These are phyloP conservation scores for Stenurella melanura DNA, from an alignment of 2,888 invertebrate genomes.

Conservation along the genomic window DNA sequence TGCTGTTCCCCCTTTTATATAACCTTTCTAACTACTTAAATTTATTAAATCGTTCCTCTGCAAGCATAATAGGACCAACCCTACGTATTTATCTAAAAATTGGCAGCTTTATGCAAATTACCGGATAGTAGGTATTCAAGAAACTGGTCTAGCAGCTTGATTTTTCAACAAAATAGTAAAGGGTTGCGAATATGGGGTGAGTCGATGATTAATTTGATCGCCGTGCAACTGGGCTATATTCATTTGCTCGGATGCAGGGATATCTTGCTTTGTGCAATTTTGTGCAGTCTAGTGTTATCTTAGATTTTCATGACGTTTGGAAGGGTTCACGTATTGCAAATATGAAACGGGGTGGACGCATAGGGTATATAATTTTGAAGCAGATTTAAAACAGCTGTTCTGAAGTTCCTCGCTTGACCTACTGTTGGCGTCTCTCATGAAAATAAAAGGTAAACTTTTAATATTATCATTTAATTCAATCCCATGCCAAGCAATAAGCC, in stretches of 20 bases:
- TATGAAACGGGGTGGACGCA: neutral
- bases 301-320: neutral
- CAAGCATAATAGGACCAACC: constrained; percentile 19
- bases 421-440: neutral
- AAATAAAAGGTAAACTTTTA: neutral
- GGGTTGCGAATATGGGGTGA: constrained; percentile 44
- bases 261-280: constrained; percentile 30
- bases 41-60: neutral
- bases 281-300: constrained; percentile 30
- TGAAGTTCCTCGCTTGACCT: neutral
- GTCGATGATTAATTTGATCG: constrained; percentile 35
- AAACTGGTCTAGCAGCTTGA: constrained; percentile 39
- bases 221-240: constrained; percentile 10
- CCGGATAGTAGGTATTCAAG: neutral
- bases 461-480: too few species aligned
- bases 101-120: constrained; percentile 37
- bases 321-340: constrained; percentile 10
- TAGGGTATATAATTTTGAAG: neutral
- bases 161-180: constrained; percentile 40
- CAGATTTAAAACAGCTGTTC: neutral
- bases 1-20: neutral
- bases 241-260: constrained; percentile 8
- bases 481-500: too few species aligned
- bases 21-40: neutral
- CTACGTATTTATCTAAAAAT: constrained; percentile 29